phyloP scores from a whole-genome alignment of 2,113 vertebrate species.

The Clupea harengus region DNA sequence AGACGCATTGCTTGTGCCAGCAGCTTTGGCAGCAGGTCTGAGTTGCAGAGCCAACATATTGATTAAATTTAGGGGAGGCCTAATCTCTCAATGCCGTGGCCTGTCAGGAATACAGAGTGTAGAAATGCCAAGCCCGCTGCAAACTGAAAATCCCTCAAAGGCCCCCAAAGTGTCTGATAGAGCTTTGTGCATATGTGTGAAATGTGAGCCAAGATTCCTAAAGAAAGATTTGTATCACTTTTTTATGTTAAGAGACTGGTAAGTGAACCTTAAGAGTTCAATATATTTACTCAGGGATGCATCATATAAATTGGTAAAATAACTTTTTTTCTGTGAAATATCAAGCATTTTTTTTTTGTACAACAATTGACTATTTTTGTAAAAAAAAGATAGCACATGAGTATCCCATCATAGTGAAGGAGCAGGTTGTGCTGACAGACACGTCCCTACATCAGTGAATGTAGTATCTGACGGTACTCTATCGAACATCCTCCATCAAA shows the following conservation, averaged over 20 bases:
- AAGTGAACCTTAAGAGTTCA: not conserved
- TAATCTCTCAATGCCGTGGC: slow-evolving; percentile 76
- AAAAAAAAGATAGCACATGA: not conserved
- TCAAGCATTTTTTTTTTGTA: not conserved
- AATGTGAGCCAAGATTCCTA: not conserved
- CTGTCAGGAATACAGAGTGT: slow-evolving; percentile 70
- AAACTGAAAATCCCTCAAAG: slow-evolving; percentile 51
- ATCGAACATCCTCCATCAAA: not conserved
- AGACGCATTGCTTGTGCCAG: slow-evolving; percentile 71
- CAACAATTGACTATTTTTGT: not conserved
- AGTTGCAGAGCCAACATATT: slow-evolving; percentile 67
- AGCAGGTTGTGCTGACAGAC: not conserved
- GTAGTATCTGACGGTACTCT: not conserved
- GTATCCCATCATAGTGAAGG: not conserved
- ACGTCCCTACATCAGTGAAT: not conserved
- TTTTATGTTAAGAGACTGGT: not conserved
- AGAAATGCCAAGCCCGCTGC: slow-evolving; percentile 44
- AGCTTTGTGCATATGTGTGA: not conserved
- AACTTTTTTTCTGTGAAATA: not conserved
- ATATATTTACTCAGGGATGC: not conserved
- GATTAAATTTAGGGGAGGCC: slow-evolving; percentile 68
- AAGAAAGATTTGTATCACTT: not conserved
- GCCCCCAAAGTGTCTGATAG: not conserved
- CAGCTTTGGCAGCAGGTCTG: slow-evolving; percentile 71
- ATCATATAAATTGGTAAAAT: not conserved